These are phyloP conservation scores for Pyxicephalus adspersus DNA, from an alignment of 2,113 vertebrate genomes.

Conservation along the genomic window DNA sequence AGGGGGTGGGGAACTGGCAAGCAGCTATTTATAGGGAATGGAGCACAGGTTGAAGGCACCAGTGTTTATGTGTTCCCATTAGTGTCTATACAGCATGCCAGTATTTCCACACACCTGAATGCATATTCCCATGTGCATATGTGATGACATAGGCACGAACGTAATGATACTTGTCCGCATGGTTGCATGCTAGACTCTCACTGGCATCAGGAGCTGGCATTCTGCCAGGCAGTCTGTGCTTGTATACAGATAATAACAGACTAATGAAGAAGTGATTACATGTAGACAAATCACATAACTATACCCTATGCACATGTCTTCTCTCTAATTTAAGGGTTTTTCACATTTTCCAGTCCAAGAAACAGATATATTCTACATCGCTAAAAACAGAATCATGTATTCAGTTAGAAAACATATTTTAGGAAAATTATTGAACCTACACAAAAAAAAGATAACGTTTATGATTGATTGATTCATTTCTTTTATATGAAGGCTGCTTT, in stretches of 20 bases:
- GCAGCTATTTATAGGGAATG: conserved; percentile 32
- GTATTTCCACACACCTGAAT: conserved; percentile 35
- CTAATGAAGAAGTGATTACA: conserved; percentile 43
- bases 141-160: conserved; percentile 24
- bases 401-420: neutral
- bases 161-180: neutral
- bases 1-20: neutral
- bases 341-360: conserved; percentile 4
- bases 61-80: neutral
- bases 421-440: neutral
- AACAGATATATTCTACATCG: neutral
- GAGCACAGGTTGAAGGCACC: conserved; percentile 24
- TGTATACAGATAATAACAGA: conserved; percentile 42
- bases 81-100: conserved; percentile 18
- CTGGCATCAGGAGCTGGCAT: conserved; percentile 29
- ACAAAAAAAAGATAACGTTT: neutral
- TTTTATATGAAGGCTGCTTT: no score
- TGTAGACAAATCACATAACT: conserved; percentile 40
- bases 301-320: conserved; percentile 30
- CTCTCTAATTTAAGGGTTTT: conserved; percentile 9
- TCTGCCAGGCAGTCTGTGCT: conserved; percentile 36
- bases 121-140: conserved; percentile 5
- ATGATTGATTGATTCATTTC: no score
- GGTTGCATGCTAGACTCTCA: neutral
- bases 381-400: neutral